phyloP scores from a whole-genome alignment of 2,888 invertebrate genomes.

The Harmothoe impar region DNA sequence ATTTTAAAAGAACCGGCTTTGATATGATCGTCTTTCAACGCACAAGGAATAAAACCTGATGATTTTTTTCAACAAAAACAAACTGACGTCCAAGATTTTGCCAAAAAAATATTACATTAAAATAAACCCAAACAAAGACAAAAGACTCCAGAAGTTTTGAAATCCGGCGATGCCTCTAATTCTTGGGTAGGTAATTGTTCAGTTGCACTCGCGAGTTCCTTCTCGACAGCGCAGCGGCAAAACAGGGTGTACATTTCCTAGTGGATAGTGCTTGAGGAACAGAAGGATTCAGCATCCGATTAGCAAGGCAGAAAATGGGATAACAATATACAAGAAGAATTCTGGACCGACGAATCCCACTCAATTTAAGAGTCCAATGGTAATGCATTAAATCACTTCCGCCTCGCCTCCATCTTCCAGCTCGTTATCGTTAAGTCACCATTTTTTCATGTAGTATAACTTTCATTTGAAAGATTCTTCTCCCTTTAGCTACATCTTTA shows the following conservation, averaged over 20 bases:
- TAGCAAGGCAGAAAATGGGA: slow-evolving; percentile 39
- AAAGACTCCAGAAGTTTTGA: too few species aligned
- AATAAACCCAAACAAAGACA: slow-evolving; percentile 3
- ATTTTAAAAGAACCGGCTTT: too few species aligned
- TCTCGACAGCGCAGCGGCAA: not conserved
- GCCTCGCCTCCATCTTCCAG: not conserved
- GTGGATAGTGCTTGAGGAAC: not conserved
- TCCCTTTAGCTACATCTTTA: not conserved
- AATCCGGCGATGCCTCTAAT: not conserved
- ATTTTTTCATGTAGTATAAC: not conserved
- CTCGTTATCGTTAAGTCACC: not conserved
- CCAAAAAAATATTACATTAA: not conserved
- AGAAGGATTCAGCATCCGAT: slow-evolving; percentile 16
- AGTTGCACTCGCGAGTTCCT: not conserved
- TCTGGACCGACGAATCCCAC: not conserved
- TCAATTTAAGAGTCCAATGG: not conserved
- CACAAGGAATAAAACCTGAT: not conserved
- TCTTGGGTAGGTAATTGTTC: slow-evolving; percentile 4
- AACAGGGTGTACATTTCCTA: not conserved
- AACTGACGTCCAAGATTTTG: not conserved
- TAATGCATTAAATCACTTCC: not conserved
- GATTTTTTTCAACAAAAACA: not conserved
- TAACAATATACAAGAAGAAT: slow-evolving; percentile 27
- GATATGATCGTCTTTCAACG: not conserved
- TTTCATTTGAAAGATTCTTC: not conserved